Evolutionary conservation across 2,888 invertebrate species (phyloP), one percentile per base, ranked within the genome.

Genomic region (Gymnocheta viridis): DNA sequence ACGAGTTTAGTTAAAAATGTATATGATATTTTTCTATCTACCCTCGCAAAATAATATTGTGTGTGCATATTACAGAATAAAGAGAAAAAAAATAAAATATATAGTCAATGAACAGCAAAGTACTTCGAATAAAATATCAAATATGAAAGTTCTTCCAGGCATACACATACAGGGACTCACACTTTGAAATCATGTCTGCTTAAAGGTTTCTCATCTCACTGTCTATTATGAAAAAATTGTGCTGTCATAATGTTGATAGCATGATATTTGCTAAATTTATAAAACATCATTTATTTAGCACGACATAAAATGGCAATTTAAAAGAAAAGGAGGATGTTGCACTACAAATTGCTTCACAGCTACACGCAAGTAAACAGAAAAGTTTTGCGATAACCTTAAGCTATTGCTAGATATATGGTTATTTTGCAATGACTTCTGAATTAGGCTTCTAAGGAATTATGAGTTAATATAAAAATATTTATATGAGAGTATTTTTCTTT

Each of bases 251-350:
- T 44, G 64, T 66, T 82, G 76, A 77, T 82, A 27, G 82, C 56
- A 62, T 14, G 69, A 58, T 74, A 74, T 78, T 82, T 74, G 64
- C 79, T 77, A 82, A 69, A 74, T 74, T 78, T 79, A 82, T 79
- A 69, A 41, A 47, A 51, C 69, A 56, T 74, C 82, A 82, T 82
- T 79, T 79, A 82, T 82, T 62, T 38, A 67, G 62, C 49, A 47
- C 56, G 35, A 17, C 35, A 10, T 44, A 54, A 54, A 49, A 76
- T 41, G 19, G 54, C 41, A 38, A 41, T 19, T 24, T 38, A 49
- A 19, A 64, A 67, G 24, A 2, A 49, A 58, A 58, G 10, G 32
- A 6, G 24, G 24, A 70, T 60, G 22, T 49, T 29, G 29, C 54
- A n/a, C 14, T 22, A 64, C 64, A 64, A 76, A 76, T 76, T 76